Conservation (phyloP, 2,888 invertebrate species). For the Camptogramma bilineatum region DNA sequence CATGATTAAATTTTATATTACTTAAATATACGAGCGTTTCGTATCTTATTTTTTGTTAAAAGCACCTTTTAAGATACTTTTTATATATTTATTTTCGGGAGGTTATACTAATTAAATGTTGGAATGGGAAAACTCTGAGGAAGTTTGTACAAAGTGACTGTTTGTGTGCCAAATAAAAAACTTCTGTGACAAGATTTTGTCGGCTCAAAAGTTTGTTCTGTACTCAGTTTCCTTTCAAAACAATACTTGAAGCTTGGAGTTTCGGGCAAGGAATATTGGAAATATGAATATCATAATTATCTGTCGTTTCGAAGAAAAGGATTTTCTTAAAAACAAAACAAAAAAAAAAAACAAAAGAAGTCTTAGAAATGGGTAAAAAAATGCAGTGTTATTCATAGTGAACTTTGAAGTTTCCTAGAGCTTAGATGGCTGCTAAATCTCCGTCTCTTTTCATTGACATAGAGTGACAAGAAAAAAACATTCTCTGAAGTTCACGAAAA, state of each 20-base stretch:
- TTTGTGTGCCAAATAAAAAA: neutral
- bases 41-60: constrained; percentile 18
- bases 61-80: constrained; percentile 1
- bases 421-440: too few species aligned
- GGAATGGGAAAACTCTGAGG: neutral
- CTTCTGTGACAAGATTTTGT: constrained; percentile 3
- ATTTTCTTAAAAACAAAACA: neutral
- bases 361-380: too few species aligned
- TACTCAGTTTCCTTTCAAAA: constrained; percentile 1
- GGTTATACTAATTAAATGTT: constrained; percentile 7
- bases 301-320: neutral
- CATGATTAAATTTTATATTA: constrained; percentile 31
- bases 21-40: constrained; percentile 18
- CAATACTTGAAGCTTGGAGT: neutral
- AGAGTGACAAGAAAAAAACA: too few species aligned
- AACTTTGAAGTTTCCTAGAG: too few species aligned
- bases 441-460: too few species aligned
- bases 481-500: too few species aligned
- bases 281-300: neutral
- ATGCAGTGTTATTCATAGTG: too few species aligned
- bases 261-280: neutral
- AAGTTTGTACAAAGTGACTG: neutral
- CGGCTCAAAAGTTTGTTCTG: constrained; percentile 10
- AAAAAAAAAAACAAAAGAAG: too few species aligned
- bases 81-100: constrained; percentile 9